A percentile compares a stretch with the other conserved stretches of the same genome.
Evolutionary conservation across 2,888 invertebrate genomes (phyloP).

Genomic region (Xanthia icteritia): DNA sequence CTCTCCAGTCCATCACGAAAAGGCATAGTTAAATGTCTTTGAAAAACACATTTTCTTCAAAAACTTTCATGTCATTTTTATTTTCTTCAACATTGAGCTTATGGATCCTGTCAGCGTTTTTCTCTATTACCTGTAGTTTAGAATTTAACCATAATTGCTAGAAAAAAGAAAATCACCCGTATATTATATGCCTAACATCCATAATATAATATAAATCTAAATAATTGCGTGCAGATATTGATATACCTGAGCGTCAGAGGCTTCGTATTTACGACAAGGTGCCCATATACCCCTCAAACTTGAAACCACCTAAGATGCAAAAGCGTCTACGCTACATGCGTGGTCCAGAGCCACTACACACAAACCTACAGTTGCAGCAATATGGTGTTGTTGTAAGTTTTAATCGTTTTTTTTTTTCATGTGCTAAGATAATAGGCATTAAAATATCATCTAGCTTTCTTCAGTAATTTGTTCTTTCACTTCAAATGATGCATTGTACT

Average conservation of each 20-base stretch:
- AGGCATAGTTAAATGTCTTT: too few relatives aligned
- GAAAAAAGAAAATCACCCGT: background rate
- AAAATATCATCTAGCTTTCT: background rate
- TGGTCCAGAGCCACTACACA: constrained; percentile 97
- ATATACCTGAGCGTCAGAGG: constrained; percentile 93
- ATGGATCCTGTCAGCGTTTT: background rate
- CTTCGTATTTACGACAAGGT: constrained; percentile 93
- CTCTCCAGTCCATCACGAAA: too few relatives aligned
- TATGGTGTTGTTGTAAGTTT: constrained; percentile 96
- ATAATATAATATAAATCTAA: background rate
- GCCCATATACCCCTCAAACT: constrained; percentile 92
- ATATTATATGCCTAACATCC: background rate
- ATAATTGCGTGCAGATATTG: constrained; percentile 90
- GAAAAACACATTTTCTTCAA: background rate
- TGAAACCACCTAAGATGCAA: constrained; percentile 95
- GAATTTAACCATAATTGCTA: background rate
- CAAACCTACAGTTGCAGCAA: constrained; percentile 96
- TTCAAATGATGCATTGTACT: background rate
- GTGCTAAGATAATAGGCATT: background rate
- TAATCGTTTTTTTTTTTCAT: constrained; percentile 3
- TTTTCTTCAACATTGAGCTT: background rate
- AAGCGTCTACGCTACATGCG: constrained; percentile 96
- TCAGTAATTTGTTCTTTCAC: background rate
- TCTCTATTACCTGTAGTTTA: background rate
- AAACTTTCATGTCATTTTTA: too few relatives aligned